Percentiles rank a stretch among this genome's conserved stretches.
Conservation (phyloP, 2,888 invertebrate species). For the Polyommatus iphigenia region DNA sequence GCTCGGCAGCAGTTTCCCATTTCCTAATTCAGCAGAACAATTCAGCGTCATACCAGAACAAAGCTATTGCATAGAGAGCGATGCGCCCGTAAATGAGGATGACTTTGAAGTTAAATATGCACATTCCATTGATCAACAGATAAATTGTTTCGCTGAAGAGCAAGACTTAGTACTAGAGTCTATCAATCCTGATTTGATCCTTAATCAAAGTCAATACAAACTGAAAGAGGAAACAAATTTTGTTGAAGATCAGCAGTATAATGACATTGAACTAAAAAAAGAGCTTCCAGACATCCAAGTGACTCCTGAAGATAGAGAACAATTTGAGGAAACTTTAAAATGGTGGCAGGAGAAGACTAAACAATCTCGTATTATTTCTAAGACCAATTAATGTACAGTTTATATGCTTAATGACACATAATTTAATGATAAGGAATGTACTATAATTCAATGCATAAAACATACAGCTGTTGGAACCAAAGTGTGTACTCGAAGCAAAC, state of each 20-base stretch:
- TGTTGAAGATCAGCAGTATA: constrained; percentile 66
- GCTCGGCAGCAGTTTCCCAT: constrained; percentile 74
- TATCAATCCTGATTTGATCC: constrained; percentile 61
- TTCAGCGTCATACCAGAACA: constrained; percentile 77
- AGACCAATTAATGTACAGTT: constrained; percentile 43
- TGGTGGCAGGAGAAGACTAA: constrained; percentile 78
- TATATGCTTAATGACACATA: not conserved
- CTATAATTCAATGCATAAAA: constrained; percentile 46
- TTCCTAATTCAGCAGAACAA: constrained; percentile 73
- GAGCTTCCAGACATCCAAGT: constrained; percentile 74
- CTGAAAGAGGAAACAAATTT: constrained; percentile 65
- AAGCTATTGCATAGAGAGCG: constrained; percentile 65
- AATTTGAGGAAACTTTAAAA: constrained; percentile 74
- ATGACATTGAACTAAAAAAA: constrained; percentile 71
- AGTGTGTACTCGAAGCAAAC: constrained; percentile 61
- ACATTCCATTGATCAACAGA: constrained; percentile 62
- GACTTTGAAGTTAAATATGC: constrained; percentile 76
- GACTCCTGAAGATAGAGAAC: constrained; percentile 72
- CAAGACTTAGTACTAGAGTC: constrained; percentile 54
- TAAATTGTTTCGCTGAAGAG: constrained; percentile 53
- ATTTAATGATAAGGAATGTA: constrained; percentile 44
- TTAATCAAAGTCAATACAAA: constrained; percentile 59
- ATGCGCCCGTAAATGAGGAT: constrained; percentile 62
- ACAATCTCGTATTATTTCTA: constrained; percentile 55
- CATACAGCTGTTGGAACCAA: constrained; percentile 77